Evolutionary conservation across 2,113 vertebrate genomes (phyloP).

Genomic region (Crotalus viridis): DNA sequence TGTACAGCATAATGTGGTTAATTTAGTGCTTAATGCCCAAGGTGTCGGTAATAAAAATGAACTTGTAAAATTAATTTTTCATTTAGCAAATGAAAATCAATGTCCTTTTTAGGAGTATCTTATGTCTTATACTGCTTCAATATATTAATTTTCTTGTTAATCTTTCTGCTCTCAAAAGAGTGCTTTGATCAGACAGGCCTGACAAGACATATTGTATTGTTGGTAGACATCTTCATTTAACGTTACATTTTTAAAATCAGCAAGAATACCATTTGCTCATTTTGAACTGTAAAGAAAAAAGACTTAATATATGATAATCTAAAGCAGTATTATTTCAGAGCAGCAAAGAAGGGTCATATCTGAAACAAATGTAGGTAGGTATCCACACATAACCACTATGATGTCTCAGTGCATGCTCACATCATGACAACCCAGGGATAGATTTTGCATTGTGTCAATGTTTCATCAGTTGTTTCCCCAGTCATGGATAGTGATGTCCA

Average conservation of each 20-base stretch:
- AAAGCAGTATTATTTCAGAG: background rate
- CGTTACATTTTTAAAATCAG: conserved; percentile 34
- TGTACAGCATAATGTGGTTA: background rate
- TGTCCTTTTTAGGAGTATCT: conserved; percentile 43
- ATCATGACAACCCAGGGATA: background rate
- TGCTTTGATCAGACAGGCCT: conserved; percentile 18
- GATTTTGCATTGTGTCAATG: background rate
- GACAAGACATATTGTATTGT: conserved; percentile 30
- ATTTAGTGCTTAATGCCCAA: background rate
- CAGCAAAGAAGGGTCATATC: background rate
- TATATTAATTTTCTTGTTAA: conserved; percentile 50
- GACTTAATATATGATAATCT: background rate
- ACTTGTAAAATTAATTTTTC: conserved; percentile 40
- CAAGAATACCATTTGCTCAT: background rate
- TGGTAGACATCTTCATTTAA: background rate
- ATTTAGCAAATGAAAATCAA: conserved; percentile 55
- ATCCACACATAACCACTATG: background rate
- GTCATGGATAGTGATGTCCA: background rate
- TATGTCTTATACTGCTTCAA: conserved; percentile 41
- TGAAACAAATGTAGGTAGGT: background rate
- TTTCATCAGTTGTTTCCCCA: background rate
- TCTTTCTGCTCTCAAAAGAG: background rate
- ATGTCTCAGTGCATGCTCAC: background rate
- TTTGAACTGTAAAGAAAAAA: background rate
- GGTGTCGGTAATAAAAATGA: conserved; percentile 13